phyloP scores from a whole-genome alignment of 2,888 invertebrate genomes.

The Synergus gifuensis region DNA sequence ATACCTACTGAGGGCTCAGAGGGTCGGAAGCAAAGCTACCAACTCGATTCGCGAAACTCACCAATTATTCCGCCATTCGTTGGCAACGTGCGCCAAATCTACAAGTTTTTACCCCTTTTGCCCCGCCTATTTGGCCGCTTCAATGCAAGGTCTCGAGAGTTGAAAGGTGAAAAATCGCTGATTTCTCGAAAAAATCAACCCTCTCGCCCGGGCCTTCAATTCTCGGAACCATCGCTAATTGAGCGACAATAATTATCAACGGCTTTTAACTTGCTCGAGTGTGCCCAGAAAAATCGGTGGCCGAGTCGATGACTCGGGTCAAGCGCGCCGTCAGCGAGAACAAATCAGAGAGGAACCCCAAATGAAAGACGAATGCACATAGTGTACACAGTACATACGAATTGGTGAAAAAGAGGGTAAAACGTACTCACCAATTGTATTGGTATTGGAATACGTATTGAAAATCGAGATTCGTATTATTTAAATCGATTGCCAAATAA shows the following conservation, averaged over 20 bases:
- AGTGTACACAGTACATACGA: not conserved
- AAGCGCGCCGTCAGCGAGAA: slow-evolving; percentile 63
- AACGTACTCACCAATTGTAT: not conserved
- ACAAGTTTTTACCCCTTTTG: slow-evolving; percentile 73
- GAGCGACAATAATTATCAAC: slow-evolving; percentile 69
- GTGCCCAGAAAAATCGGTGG: slow-evolving; percentile 45
- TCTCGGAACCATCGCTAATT: slow-evolving; percentile 62
- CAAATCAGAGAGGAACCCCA: slow-evolving; percentile 22
- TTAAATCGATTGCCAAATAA: slow-evolving; percentile 55
- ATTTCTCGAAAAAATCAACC: slow-evolving; percentile 62
- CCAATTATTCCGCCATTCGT: slow-evolving; percentile 76
- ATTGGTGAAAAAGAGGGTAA: slow-evolving; percentile 2
- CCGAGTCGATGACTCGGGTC: slow-evolving; percentile 66
- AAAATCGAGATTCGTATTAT: slow-evolving; percentile 47
- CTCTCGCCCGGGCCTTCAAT: slow-evolving; percentile 25
- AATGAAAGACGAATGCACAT: slow-evolving; percentile 48
- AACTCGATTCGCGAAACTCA: slow-evolving; percentile 71
- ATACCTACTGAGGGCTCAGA: slow-evolving; percentile 55
- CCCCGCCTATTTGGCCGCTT: slow-evolving; percentile 35
- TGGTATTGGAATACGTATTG: slow-evolving; percentile 20
- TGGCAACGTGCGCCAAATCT: slow-evolving; percentile 77
- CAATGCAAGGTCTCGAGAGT: slow-evolving; percentile 48
- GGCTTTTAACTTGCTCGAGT: slow-evolving; percentile 44
- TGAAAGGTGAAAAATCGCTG: slow-evolving; percentile 65
- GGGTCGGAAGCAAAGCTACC: slow-evolving; percentile 47